Conservation (phyloP, 2,113 vertebrate species). For the Myotis yumanensis region DNA sequence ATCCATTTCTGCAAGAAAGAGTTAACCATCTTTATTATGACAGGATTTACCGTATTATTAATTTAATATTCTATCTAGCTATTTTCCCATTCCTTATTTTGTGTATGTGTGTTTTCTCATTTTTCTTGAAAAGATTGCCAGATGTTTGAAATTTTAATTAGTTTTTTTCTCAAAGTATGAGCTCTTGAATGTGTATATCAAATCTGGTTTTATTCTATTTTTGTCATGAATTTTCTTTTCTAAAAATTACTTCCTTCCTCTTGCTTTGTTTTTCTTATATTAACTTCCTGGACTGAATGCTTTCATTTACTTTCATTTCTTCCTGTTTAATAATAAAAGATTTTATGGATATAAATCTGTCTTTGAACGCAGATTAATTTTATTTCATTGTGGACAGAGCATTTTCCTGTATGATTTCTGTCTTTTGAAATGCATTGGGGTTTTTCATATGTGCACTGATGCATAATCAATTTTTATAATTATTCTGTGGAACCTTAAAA, state of each 20-base stretch:
- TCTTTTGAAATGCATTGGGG: constrained; percentile 10
- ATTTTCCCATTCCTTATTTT: background rate
- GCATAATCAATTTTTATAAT: background rate
- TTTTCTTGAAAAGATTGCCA: constrained; percentile 53
- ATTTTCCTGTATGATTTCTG: constrained; percentile 4
- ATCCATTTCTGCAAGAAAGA: background rate
- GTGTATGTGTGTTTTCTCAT: background rate
- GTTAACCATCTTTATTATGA: background rate
- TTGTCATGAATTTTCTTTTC: constrained; percentile 54
- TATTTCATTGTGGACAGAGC: constrained; percentile 56
- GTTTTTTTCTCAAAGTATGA: background rate
- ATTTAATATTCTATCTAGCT: background rate
- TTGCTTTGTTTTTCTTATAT: constrained; percentile 52
- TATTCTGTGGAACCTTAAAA: background rate
- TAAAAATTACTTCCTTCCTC: constrained; percentile 61
- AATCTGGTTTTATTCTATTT: constrained; percentile 65
- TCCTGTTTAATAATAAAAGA: constrained; percentile 54
- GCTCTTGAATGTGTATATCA: constrained; percentile 55
- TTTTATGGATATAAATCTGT: constrained; percentile 49
- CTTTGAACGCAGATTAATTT: constrained; percentile 68
- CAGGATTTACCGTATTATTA: background rate
- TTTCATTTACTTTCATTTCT: constrained; percentile 58
- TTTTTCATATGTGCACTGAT: constrained; percentile 3
- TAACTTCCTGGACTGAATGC: constrained; percentile 52
- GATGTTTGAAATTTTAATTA: constrained; percentile 62